Evolutionary conservation across 2,113 vertebrate species (phyloP).

Genomic region (Barnardius zonarius): DNA sequence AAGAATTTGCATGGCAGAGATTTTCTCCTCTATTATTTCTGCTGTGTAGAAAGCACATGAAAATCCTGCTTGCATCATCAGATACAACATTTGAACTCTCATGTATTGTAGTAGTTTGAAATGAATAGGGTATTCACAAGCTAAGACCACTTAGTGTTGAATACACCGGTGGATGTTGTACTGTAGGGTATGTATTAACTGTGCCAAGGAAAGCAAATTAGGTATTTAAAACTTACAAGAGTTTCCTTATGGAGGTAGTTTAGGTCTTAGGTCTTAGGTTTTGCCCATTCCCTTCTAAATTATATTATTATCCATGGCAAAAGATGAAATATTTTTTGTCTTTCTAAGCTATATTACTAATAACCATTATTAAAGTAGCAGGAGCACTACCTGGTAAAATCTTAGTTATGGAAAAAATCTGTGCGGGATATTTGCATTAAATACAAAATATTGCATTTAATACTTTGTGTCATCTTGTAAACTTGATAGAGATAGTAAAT

Average conservation of each 20-base stretch:
- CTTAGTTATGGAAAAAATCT: neutral
- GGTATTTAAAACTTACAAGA: neutral
- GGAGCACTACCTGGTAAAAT: neutral
- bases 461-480: neutral
- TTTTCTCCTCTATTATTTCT: slow-evolving; percentile 25
- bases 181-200: neutral
- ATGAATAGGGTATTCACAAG: no score
- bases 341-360: neutral
- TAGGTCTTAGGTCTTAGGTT: neutral
- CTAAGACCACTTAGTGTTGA: neutral
- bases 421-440: neutral
- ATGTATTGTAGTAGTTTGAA: no score
- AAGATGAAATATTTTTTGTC: neutral
- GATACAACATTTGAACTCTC: no score
- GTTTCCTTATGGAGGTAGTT: neutral
- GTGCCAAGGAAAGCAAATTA: neutral
- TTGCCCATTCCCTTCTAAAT: neutral
- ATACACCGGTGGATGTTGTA: neutral
- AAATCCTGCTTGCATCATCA: neutral
- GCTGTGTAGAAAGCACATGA: neutral
- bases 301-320: neutral
- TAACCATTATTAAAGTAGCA: neutral
- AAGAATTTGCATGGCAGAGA: neutral
- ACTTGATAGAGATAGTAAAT: neutral
- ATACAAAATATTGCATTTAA: neutral